These are phyloP conservation scores for Hippocampus mohnikei DNA, from an alignment of 2,113 vertebrate genomes.

Conservation along the genomic window DNA sequence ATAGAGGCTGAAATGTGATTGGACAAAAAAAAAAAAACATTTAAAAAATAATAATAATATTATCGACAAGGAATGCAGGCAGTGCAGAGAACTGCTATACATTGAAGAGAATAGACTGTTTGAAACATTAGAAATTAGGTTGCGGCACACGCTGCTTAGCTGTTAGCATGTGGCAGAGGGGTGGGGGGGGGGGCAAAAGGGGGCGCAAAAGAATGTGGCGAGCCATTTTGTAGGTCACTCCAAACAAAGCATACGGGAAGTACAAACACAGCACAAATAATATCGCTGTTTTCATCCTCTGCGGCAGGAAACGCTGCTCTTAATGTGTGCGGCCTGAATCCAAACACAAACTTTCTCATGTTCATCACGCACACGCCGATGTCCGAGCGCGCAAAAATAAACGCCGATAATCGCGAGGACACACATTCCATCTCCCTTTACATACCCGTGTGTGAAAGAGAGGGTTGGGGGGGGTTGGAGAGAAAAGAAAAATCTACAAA, in stretches of 20 bases:
- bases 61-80: too few relatives aligned
- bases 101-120: too few relatives aligned
- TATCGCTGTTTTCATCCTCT: conserved; percentile 57
- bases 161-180: too few relatives aligned
- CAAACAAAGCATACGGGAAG: conserved; percentile 50
- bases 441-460: conserved; percentile 6
- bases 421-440: conserved; percentile 27
- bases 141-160: too few relatives aligned
- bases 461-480: not conserved
- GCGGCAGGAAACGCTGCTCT: conserved; percentile 66
- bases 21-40: too few relatives aligned
- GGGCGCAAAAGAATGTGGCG: conserved; percentile 35
- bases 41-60: not conserved
- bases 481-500: conserved; percentile 58
- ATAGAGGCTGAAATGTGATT: too few relatives aligned
- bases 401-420: conserved; percentile 6
- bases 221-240: conserved; percentile 63
- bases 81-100: too few relatives aligned
- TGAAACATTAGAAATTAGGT: too few relatives aligned
- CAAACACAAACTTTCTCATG: conserved; percentile 25
- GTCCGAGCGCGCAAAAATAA: conserved; percentile 8
- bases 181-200: not conserved
- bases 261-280: conserved; percentile 47
- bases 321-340: conserved; percentile 51
- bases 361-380: conserved; percentile 10